phyloP scores from a whole-genome alignment of 2,797 vertebrate species.

The Crenuchus spilurus region DNA sequence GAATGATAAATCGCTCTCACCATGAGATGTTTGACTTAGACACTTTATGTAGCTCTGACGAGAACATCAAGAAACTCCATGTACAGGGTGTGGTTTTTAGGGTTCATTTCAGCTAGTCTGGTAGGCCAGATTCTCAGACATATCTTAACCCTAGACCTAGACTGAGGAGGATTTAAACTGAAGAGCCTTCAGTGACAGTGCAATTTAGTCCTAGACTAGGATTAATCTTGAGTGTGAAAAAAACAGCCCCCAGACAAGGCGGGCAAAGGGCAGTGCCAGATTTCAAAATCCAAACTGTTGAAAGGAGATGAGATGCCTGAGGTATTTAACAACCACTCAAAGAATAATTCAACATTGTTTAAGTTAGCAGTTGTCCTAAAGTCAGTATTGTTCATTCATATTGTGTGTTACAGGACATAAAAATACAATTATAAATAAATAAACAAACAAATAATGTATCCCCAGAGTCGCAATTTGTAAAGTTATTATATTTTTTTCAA shows the following conservation, averaged over 20 bases:
- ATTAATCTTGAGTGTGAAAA: constrained; percentile 26
- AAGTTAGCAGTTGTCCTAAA: background rate
- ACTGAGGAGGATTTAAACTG: constrained; percentile 24
- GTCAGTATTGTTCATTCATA: background rate
- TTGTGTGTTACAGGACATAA: background rate
- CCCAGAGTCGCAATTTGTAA: constrained; percentile 45
- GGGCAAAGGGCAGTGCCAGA: background rate
- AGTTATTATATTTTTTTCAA: constrained; percentile 79
- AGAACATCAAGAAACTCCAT: constrained; percentile 21
- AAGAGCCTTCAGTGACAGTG: constrained; percentile 10
- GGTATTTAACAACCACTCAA: background rate
- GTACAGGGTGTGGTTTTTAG: constrained; percentile 4
- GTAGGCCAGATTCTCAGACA: constrained; percentile 27
- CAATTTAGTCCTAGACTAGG: constrained; percentile 28
- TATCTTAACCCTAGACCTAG: constrained; percentile 35
- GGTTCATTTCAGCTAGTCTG: constrained; percentile 1
- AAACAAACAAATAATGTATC: constrained; percentile 48
- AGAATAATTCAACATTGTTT: background rate
- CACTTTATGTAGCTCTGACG: constrained; percentile 15
- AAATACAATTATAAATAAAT: constrained; percentile 9
- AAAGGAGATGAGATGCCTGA: background rate
- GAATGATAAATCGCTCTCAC: constrained; percentile 16
- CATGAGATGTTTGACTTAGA: constrained; percentile 24
- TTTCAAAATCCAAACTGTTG: constrained; percentile 31
- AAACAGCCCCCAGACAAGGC: constrained; percentile 16